Evolutionary conservation across 1,140 invertebrate species (phyloP).

Genomic region (Liolophura sinensis): DNA sequence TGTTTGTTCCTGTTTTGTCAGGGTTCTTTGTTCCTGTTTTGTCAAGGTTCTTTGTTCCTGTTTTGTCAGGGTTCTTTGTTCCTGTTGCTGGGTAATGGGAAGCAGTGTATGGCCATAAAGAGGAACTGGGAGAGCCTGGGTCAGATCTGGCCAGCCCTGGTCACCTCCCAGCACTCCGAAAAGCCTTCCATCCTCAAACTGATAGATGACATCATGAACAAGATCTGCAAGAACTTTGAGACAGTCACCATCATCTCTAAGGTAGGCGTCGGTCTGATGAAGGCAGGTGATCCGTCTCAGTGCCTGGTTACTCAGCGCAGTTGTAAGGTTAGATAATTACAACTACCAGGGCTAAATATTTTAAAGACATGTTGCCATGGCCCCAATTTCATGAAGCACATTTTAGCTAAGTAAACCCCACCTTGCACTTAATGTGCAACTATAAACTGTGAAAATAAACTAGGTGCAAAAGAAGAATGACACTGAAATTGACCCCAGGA

Average conservation of each 20-base stretch:
- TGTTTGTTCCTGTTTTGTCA: conserved; percentile 15
- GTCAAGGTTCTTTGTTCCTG: conserved; percentile 1
- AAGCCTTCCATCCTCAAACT: conserved; percentile 78
- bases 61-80: conserved; percentile 72
- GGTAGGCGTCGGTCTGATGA: conserved; percentile 29
- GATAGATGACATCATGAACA: conserved; percentile 66
- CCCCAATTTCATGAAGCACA: too few species aligned
- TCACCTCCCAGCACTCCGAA: conserved; percentile 75
- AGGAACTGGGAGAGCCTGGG: conserved; percentile 76
- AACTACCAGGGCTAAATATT: too few species aligned
- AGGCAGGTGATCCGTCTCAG: not conserved
- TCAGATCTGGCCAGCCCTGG: conserved; percentile 72
- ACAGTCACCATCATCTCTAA: conserved; percentile 59
- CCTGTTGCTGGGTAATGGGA: conserved; percentile 71
- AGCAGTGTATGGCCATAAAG: conserved; percentile 68
- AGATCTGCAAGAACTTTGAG: conserved; percentile 61
- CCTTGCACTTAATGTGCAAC: too few species aligned
- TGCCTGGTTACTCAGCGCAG: not conserved
- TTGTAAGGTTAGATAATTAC: too few species aligned
- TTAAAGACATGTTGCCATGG: too few species aligned
- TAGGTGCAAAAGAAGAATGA: too few species aligned
- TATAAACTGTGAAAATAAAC: too few species aligned
- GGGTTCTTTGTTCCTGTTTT: not conserved
- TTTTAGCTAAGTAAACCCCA: too few species aligned
- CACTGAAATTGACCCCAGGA: too few species aligned